These are phyloP conservation scores for Drosophila sp. DNA, from an alignment of 1,140 invertebrate species.

Conservation along the genomic window DNA sequence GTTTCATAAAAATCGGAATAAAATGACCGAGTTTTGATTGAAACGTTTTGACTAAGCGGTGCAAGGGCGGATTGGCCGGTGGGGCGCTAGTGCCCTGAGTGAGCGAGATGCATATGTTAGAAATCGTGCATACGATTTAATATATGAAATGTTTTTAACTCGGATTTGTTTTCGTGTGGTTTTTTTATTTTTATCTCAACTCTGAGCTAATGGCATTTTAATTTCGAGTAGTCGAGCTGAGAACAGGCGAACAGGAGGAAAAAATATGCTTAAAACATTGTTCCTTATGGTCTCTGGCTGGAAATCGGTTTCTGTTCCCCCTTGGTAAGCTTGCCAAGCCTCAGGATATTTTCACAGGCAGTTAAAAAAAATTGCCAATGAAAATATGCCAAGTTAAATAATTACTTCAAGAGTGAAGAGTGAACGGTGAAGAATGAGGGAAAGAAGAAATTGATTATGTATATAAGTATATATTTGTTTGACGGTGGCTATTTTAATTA, in stretches of 20 bases:
- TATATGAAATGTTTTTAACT: too few species aligned
- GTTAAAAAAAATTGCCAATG: slow-evolving; percentile 39
- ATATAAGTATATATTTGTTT: slow-evolving; percentile 31
- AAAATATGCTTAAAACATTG: slow-evolving; percentile 28
- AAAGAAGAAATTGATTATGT: slow-evolving; percentile 18
- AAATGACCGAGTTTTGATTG: too few species aligned
- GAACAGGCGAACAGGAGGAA: slow-evolving; percentile 13
- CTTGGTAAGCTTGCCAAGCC: not conserved
- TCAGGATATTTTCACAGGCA: slow-evolving; percentile 25
- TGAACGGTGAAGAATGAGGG: not conserved
- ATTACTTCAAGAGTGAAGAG: slow-evolving; percentile 33
- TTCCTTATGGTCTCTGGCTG: slow-evolving; percentile 6
- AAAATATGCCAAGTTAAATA: slow-evolving; percentile 47
- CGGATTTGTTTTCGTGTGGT: too few species aligned
- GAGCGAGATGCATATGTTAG: too few species aligned
- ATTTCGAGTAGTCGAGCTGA: slow-evolving; percentile 51
- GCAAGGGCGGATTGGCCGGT: too few species aligned
- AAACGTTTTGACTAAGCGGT: too few species aligned
- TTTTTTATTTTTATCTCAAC: slow-evolving; percentile 56
- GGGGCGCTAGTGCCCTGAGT: too few species aligned
- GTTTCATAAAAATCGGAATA: too few species aligned
- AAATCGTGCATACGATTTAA: too few species aligned
- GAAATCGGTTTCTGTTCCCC: not conserved
- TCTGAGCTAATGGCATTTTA: slow-evolving; percentile 72
- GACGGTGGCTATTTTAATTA: slow-evolving; percentile 53